phyloP scores from a whole-genome alignment of 1,140 invertebrate genomes.

The Sycophaga agraensis region DNA sequence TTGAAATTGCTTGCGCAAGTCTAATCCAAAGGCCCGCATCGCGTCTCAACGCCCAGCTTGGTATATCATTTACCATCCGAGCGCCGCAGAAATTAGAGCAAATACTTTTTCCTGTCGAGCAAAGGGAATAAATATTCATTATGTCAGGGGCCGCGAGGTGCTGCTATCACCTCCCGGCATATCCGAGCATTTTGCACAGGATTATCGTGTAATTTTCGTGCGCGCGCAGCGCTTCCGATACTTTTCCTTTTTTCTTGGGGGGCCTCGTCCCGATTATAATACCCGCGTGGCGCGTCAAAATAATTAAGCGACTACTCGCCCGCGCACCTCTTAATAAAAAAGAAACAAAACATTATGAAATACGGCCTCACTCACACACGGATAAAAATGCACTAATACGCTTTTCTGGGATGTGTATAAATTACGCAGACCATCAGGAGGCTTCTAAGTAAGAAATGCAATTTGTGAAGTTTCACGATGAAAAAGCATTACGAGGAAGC shows the following conservation, averaged over 20 bases:
- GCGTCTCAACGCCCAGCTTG: no score
- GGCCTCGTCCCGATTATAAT: slow-evolving; percentile 1
- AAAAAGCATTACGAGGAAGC: slow-evolving; percentile 23
- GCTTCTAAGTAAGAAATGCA: slow-evolving; percentile 27
- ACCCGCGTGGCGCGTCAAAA: slow-evolving; percentile 6
- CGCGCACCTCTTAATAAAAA: slow-evolving; percentile 3
- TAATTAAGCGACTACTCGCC: slow-evolving; percentile 3
- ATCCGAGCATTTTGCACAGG: not conserved
- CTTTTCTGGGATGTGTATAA: slow-evolving; percentile 18
- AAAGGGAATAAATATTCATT: slow-evolving; percentile 19
- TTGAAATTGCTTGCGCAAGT: no score
- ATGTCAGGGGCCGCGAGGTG: not conserved
- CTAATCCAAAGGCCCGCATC: no score
- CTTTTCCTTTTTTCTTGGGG: not conserved
- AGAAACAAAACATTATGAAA: not conserved
- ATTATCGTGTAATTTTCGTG: slow-evolving; percentile 5
- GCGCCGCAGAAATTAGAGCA: no score
- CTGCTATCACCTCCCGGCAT: not conserved
- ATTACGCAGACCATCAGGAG: slow-evolving; percentile 13
- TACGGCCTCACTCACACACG: not conserved
- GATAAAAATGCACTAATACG: slow-evolving; percentile 14
- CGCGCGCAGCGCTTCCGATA: not conserved
- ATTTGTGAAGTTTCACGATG: slow-evolving; percentile 25
- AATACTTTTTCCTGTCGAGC: not conserved
- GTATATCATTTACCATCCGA: no score